A percentile compares a stretch with the other conserved stretches of the same genome.
Conservation (phyloP, 2,113 vertebrate species). For the Crotalus tigris region DNA sequence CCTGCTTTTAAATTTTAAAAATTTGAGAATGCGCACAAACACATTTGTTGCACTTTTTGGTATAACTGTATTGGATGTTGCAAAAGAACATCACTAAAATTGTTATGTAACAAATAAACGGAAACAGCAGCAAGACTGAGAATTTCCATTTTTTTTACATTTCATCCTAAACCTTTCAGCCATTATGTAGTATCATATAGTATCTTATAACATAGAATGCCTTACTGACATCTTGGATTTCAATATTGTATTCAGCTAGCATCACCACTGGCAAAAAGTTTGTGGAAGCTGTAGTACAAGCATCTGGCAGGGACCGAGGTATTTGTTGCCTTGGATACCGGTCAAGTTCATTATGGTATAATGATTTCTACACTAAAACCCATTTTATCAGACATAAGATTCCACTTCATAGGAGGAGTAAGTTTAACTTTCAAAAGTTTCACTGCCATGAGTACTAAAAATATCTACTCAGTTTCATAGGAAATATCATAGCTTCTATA, state of each 20-base stretch:
- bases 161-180: not conserved
- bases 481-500: not conserved
- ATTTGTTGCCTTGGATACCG: not conserved
- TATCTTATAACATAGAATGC: no score
- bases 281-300: not conserved
- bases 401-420: not conserved
- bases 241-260: not conserved
- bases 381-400: not conserved
- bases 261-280: not conserved
- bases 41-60: not conserved
- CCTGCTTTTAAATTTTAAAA: not conserved
- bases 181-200: not conserved
- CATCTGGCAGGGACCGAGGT: not conserved
- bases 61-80: not conserved
- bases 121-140: not conserved
- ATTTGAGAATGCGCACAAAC: not conserved
- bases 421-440: not conserved
- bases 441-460: not conserved
- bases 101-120: not conserved
- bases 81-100: not conserved
- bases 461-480: not conserved
- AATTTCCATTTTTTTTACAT: not conserved
- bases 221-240: not conserved
- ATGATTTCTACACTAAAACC: not conserved
- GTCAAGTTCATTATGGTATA: not conserved